Evolutionary conservation across 2,888 invertebrate genomes (phyloP).

Genomic region (Diploptera punctata): DNA sequence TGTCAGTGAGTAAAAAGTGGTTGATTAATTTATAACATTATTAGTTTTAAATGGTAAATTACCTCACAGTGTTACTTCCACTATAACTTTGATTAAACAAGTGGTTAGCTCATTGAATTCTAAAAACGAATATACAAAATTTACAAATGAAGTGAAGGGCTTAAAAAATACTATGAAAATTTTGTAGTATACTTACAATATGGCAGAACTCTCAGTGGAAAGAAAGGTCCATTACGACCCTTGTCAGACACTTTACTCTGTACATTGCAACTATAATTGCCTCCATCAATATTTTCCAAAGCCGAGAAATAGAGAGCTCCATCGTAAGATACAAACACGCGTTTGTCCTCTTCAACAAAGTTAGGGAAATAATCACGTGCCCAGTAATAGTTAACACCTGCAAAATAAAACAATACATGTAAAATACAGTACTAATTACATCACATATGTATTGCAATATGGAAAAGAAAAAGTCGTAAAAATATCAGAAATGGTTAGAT

Average conservation of each 20-base stretch:
- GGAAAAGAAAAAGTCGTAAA: neutral
- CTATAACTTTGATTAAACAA: no score
- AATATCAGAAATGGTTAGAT: no score
- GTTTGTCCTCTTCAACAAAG: slow-evolving; percentile 90
- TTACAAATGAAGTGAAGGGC: no score
- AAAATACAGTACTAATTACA: neutral
- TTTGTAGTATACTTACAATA: slow-evolving; percentile 77
- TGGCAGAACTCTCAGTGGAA: slow-evolving; percentile 79
- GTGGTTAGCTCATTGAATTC: no score
- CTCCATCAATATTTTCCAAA: slow-evolving; percentile 87
- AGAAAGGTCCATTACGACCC: slow-evolving; percentile 90
- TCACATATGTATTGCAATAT: neutral
- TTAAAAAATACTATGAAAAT: no score
- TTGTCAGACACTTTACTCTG: slow-evolving; percentile 86
- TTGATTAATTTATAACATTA: no score
- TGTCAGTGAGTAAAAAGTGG: no score
- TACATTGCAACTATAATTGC: slow-evolving; percentile 91
- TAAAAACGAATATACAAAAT: no score
- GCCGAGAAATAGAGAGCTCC: slow-evolving; percentile 95
- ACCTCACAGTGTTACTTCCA: no score
- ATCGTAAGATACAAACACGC: slow-evolving; percentile 93
- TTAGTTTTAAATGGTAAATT: no score
- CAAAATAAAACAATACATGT: slow-evolving; percentile 37
- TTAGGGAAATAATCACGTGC: slow-evolving; percentile 88
- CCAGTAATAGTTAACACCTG: slow-evolving; percentile 88